These are phyloP conservation scores for Malurus splendens DNA, from an alignment of 2,797 vertebrate genomes.

Conservation along the genomic window DNA sequence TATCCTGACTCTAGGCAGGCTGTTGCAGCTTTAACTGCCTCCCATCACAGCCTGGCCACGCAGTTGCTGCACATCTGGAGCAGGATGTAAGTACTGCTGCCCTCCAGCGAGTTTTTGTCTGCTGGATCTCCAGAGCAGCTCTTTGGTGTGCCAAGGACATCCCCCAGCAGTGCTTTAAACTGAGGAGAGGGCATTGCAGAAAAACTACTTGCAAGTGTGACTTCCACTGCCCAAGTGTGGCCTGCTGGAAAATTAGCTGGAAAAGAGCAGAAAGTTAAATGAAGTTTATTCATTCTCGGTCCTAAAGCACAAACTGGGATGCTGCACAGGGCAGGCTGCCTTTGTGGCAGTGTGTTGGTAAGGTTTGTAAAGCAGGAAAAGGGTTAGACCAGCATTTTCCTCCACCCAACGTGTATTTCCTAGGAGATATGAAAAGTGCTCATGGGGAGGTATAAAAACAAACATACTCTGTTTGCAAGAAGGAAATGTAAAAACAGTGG, in stretches of 20 bases:
- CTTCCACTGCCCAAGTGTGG: fast-evolving
- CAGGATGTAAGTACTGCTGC: background rate
- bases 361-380: background rate
- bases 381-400: background rate
- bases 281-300: background rate
- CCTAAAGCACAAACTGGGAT: background rate
- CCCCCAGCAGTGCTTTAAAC: background rate
- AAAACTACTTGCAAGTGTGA: background rate
- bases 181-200: background rate
- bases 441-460: background rate
- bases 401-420: background rate
- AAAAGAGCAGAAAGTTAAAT: background rate
- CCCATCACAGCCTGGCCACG: background rate
- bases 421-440: background rate
- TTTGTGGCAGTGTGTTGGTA: background rate
- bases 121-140: background rate
- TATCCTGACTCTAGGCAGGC: background rate
- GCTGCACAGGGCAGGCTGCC: background rate
- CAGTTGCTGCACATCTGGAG: background rate
- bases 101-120: background rate
- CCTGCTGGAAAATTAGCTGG: background rate
- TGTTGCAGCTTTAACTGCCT: background rate
- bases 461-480: background rate
- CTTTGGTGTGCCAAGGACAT: background rate
- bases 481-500: background rate